Evolutionary conservation across 2,888 invertebrate genomes (phyloP).

Genomic region (Drosophila testacea): DNA sequence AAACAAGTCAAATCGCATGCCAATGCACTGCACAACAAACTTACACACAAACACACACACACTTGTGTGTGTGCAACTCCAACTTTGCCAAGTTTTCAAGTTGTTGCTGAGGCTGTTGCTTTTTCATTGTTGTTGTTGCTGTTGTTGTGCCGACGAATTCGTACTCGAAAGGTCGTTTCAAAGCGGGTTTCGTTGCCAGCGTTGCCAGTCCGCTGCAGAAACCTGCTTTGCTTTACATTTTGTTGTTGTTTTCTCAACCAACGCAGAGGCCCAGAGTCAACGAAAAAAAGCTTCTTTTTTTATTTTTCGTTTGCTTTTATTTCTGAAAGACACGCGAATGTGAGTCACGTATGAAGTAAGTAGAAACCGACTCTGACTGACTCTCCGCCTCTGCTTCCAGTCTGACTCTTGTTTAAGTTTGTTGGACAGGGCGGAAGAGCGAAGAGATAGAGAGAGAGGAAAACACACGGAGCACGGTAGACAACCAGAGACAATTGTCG

Average conservation of each 20-base stretch:
- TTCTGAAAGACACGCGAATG: conserved; percentile 80
- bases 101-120: conserved; percentile 76
- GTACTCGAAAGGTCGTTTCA: conserved; percentile 85
- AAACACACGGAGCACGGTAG: conserved; percentile 30
- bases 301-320: conserved; percentile 66
- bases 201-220: conserved; percentile 80
- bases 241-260: conserved; percentile 46
- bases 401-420: conserved; percentile 44
- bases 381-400: conserved; percentile 36
- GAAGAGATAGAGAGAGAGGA: conserved; percentile 2
- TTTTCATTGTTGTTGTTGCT: conserved; percentile 56
- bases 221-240: conserved; percentile 78
- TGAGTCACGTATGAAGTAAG: conserved; percentile 80
- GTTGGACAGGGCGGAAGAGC: conserved; percentile 5
- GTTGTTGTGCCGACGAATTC: conserved; percentile 80
- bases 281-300: conserved; percentile 60
- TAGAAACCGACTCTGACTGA: conserved; percentile 67
- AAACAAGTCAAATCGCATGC: conserved; percentile 80
- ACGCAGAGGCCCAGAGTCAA: conserved; percentile 48
- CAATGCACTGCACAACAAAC: conserved; percentile 69
- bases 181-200: conserved; percentile 81
- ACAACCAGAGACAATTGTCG: conserved; percentile 47
- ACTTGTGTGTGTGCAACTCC: conserved; percentile 30
- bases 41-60: conserved; percentile 12
- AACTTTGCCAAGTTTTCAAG: conserved; percentile 70